phyloP scores from a whole-genome alignment of 2,888 invertebrate genomes.

The Tuberolachnus salignus region DNA sequence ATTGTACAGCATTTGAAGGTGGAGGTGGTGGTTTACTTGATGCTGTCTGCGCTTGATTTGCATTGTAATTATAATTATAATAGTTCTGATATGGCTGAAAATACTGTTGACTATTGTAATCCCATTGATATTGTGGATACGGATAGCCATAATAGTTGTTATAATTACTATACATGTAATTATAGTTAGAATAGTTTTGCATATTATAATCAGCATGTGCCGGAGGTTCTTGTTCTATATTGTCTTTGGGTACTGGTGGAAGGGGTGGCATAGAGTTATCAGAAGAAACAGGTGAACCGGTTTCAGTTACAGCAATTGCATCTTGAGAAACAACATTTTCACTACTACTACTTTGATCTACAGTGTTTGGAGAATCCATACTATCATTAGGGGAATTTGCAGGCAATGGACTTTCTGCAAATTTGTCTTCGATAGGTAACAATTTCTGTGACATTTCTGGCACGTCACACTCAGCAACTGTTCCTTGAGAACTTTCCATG shows the following conservation, averaged over 20 bases:
- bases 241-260: constrained; percentile 14
- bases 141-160: constrained; percentile 53
- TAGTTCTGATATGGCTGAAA: constrained; percentile 55
- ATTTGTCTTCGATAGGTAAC: not conserved
- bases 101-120: constrained; percentile 52
- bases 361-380: not conserved
- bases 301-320: constrained; percentile 9
- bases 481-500: constrained; percentile 34
- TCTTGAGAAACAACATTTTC: constrained; percentile 7
- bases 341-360: constrained; percentile 11
- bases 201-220: constrained; percentile 34
- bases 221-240: constrained; percentile 40
- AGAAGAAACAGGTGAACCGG: not conserved
- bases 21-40: constrained; percentile 24
- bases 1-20: constrained; percentile 33
- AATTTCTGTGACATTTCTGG: not conserved
- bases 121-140: constrained; percentile 54
- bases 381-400: not conserved
- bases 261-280: constrained; percentile 35
- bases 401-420: not conserved
- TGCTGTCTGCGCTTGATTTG: constrained; percentile 31
- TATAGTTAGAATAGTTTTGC: constrained; percentile 47
- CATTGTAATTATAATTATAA: constrained; percentile 46
- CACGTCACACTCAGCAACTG: not conserved
- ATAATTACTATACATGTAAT: constrained; percentile 47